These are phyloP conservation scores for Eudasyphora cyanicolor DNA, from an alignment of 2,888 invertebrate genomes.

Conservation along the genomic window DNA sequence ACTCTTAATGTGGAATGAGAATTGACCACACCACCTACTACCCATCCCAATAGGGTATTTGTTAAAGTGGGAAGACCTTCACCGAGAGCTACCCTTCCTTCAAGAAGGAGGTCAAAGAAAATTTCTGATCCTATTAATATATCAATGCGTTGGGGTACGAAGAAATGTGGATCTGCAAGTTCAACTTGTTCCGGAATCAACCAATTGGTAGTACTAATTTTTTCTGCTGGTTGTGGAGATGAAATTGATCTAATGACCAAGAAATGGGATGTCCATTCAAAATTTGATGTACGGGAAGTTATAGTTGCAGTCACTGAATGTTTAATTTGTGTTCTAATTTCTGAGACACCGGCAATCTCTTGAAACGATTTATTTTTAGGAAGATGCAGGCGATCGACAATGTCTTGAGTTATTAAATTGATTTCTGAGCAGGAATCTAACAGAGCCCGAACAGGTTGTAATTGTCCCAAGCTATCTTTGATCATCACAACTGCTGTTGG, in stretches of 20 bases:
- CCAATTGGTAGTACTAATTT: neutral
- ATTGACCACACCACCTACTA: neutral
- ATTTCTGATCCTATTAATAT: neutral
- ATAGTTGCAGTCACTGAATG: neutral
- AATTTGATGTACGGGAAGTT: conserved; percentile 4
- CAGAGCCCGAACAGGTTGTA: conserved; percentile 38
- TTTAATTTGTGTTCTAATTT: conserved; percentile 27
- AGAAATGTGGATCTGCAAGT: conserved; percentile 18
- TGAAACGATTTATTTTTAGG: neutral
- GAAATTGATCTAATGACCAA: neutral
- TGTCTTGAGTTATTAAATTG: conserved; percentile 39
- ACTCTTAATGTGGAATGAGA: too few species aligned
- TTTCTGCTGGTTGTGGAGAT: neutral
- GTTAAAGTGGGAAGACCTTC: neutral
- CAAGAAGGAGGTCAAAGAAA: too few species aligned
- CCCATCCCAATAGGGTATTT: too few species aligned
- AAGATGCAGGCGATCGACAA: conserved; percentile 9
- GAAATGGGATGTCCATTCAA: conserved; percentile 1
- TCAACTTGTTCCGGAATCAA: neutral
- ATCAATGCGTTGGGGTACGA: conserved; percentile 15
- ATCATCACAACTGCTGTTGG: conserved; percentile 29
- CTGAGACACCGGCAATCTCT: conserved; percentile 24
- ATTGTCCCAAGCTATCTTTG: conserved; percentile 26
- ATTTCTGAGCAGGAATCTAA: conserved; percentile 44
- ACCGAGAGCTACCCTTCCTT: too few species aligned